Evolutionary conservation across 2,797 vertebrate species (phyloP), one percentile per base, ranked within the genome.

Genomic region (Xiphorhynchus erythropygius): DNA sequence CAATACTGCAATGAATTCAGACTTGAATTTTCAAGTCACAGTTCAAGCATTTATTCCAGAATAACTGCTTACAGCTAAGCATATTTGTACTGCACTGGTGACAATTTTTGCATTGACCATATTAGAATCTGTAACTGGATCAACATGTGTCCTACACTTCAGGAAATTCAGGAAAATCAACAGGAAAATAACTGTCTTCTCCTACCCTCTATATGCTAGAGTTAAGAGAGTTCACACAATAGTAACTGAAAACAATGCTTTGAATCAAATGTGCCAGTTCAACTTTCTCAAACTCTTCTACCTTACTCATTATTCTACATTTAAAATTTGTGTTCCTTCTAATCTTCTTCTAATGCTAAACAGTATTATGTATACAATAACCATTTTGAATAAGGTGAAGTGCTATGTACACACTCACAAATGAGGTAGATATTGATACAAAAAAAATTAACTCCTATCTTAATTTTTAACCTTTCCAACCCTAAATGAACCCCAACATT

Each of bases 21-120:
- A 82, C 30, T 84, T 91, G 77, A 84, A 77, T 80, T 84, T 94
- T 93, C 70, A 93, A 94, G 76, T 76, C 47, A 56, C 47, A 49
- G 27, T 84, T 91, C 56, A 91, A 87, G 22, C 35, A 73, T 84
- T 91, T 84, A 85, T 88, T 79, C 52, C 7, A 18, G 27, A 95
- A 53, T 44, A 82, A 62, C 52, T 76, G 30, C 56, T 92, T 86
- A 55, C 23, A 74, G 76, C 37, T 82, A 81, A 70, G 65, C 11
- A 16, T 68, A 52, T 70, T 84, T 88, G 47, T 65, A 63, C 41
- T 91, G 49, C 62, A 83, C 23, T 56, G n/a, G 65, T 63, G n/a
- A 25, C 35, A 84, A 41, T 53, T 89, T 88, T 47, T 87, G 49
- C 42, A 69, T 15, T 67, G 37, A 84, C 55, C 64, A 28, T 24